Evolutionary conservation across 2,797 vertebrate species (phyloP).

Genomic region (Holocentrus rufus): DNA sequence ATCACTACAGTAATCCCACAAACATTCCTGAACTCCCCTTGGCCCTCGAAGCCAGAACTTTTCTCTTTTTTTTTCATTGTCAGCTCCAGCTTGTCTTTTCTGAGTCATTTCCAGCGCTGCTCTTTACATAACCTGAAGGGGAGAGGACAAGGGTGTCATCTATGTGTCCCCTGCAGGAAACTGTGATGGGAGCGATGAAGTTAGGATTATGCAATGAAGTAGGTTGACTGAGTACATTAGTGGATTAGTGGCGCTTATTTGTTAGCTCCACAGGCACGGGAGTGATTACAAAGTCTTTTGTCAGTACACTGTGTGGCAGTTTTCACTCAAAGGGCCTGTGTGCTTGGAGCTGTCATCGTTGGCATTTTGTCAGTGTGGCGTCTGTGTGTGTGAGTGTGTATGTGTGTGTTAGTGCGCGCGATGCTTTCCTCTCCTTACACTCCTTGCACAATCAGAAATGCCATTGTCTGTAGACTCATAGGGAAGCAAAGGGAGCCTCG

Average conservation of each 20-base stretch:
- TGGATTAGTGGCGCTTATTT: neutral
- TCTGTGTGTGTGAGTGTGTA: constrained; percentile 24
- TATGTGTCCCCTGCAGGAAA: neutral
- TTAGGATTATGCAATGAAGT: neutral
- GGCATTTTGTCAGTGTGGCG: constrained; percentile 16
- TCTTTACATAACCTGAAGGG: neutral
- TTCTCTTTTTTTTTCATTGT: neutral
- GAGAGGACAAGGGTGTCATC: constrained; percentile 16
- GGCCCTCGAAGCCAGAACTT: neutral
- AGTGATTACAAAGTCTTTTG: neutral
- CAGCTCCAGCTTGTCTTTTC: neutral
- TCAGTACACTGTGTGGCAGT: neutral
- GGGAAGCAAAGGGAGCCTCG: constrained; percentile 21
- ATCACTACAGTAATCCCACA: neutral
- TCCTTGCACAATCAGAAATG: constrained; percentile 46
- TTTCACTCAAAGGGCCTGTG: neutral
- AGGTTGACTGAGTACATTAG: neutral
- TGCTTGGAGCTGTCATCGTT: neutral
- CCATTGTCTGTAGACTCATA: constrained; percentile 16
- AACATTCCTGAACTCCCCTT: neutral
- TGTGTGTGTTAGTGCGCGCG: constrained; percentile 3
- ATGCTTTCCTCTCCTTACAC: neutral
- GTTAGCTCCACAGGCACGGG: neutral
- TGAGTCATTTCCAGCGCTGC: neutral
- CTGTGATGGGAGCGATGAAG: constrained; percentile 7